Evolutionary conservation across 2,113 vertebrate genomes (phyloP).

Genomic region (Thomomys bottae): DNA sequence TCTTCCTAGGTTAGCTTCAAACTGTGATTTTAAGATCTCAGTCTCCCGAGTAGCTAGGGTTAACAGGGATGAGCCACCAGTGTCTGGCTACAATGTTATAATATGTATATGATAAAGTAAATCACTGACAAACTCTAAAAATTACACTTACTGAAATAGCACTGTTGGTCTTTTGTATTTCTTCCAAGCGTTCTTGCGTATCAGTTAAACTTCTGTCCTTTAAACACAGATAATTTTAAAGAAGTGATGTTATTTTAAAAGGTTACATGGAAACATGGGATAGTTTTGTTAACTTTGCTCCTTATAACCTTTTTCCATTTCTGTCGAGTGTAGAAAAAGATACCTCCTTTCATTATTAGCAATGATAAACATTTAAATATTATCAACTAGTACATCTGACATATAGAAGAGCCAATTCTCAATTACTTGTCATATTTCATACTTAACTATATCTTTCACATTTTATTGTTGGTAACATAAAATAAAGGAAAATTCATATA

Average conservation of each 20-base stretch:
- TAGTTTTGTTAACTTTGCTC: conserved; percentile 40
- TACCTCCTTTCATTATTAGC: conserved; percentile 14
- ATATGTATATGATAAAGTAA: conserved; percentile 50
- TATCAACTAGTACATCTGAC: conserved; percentile 29
- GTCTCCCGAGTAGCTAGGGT: too few relatives aligned
- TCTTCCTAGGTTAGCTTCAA: too few relatives aligned
- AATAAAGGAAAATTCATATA: conserved; percentile 39
- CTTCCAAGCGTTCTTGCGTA: conserved; percentile 79
- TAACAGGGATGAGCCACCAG: too few relatives aligned
- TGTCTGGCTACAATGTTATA: neutral
- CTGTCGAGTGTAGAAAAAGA: conserved; percentile 45
- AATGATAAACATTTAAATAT: conserved; percentile 44
- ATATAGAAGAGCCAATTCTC: conserved; percentile 51
- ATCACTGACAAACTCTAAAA: conserved; percentile 18
- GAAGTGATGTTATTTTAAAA: conserved; percentile 56
- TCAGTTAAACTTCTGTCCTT: conserved; percentile 82
- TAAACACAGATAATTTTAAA: conserved; percentile 66
- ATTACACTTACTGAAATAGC: conserved; percentile 85
- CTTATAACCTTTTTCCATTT: conserved; percentile 34
- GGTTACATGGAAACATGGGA: conserved; percentile 2
- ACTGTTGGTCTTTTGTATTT: conserved; percentile 82
- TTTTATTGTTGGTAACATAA: conserved; percentile 40
- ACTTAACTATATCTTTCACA: neutral
- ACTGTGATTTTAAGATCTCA: too few relatives aligned
- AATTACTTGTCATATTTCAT: conserved; percentile 54